phyloP scores from a whole-genome alignment of 2,888 invertebrate genomes.

The Lasioglossum calceatum region DNA sequence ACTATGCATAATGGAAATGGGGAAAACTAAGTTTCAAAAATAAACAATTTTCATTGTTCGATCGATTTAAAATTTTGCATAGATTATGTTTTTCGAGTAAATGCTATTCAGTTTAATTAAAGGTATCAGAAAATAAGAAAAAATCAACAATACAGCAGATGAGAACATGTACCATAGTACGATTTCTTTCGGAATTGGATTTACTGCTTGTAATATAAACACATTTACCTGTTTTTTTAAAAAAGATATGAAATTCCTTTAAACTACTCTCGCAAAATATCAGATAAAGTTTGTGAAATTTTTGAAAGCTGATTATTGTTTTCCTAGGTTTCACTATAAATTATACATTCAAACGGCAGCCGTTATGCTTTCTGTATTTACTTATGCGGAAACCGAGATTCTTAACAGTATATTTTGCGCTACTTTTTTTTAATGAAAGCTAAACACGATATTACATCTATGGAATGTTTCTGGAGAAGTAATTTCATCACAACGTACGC shows the following conservation, averaged over 20 bases:
- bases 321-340: constrained; percentile 40
- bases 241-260: not conserved
- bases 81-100: no score
- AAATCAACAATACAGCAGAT: no score
- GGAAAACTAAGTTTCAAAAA: no score
- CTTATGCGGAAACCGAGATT: constrained; percentile 33
- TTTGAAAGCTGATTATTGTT: constrained; percentile 29
- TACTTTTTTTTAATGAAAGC: constrained; percentile 30
- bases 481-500: not conserved
- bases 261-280: not conserved
- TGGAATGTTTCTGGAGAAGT: not conserved
- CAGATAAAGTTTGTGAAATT: constrained; percentile 23
- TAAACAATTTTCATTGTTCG: no score
- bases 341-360: constrained; percentile 16
- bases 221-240: not conserved
- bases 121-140: no score
- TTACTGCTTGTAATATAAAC: not conserved
- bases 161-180: not conserved
- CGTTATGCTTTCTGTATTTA: constrained; percentile 36
- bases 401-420: constrained; percentile 6
- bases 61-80: no score
- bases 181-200: not conserved
- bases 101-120: no score
- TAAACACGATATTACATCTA: not conserved
- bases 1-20: no score